Base-by-base conservation (phyloP, 1,140 invertebrate species). In the Chionoecetes opilio region DNA sequence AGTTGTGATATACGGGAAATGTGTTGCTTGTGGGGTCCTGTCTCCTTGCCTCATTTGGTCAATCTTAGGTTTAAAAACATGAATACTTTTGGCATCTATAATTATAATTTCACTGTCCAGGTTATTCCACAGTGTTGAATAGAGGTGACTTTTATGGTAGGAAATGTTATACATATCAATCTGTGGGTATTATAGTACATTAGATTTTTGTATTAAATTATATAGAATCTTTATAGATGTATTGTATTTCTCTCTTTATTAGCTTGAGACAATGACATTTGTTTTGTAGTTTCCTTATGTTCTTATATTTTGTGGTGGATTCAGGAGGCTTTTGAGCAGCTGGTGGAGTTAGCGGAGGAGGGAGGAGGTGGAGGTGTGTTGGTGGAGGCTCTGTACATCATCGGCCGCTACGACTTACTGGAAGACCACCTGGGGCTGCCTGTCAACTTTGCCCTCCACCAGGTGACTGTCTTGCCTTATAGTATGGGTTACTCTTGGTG, bases 371-470 rank as follows among this genome's bases (percentile, higher is more conserved):
- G 41, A 41, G 53, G 63, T 14, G 26, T 46, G 17, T 26, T 94
- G 21, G 32, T 94, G 31, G 86, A 82, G 35, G 93, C 93, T 29
- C 63, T 94, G 26, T 94, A 94, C 35, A 94, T 94, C 46, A 82
- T 94, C 82, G 93, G 93, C 17, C 93, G 93, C 17, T 94, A 94
- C 90, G 93, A 94, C 32, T 31, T 94, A 32, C 87, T 94, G 34
- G 86, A 94, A 53, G 87, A 90, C 35, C 86, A 38, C 5, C 63
- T 94, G 26, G 86, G 93, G 8, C 35, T 94, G 46, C 14, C 53
- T 82, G 63, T 90, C 82, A 75, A 94, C 35, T 26, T 82, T 5
- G 41, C 32, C 21, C 46, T 94, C 26, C 63, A 82, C 34, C 88
- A 82, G 34, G 93, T 94, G 89, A 82, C 32, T 93, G 63, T 2